Evolutionary conservation across 1,140 invertebrate species (phyloP).

Genomic region (Leptinotarsa defecta): DNA sequence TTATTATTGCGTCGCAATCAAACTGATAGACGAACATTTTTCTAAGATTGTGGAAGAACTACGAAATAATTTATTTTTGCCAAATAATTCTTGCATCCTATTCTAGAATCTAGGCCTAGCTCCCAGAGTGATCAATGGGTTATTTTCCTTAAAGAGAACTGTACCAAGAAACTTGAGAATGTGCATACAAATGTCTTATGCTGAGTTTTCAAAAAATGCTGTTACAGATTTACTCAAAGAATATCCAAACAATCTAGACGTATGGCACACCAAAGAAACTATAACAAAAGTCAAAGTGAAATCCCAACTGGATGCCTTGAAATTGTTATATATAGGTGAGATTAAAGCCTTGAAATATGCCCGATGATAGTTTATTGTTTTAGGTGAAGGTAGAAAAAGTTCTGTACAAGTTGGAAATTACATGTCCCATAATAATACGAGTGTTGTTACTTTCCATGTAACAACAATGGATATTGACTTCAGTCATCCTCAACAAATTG

Average conservation of each 20-base stretch:
- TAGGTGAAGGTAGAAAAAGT: conserved; percentile 46
- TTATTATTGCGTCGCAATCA: conserved; percentile 9
- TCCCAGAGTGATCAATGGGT: conserved; percentile 39
- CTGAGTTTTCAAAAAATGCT: conserved; percentile 42
- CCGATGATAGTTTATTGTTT: conserved; percentile 19
- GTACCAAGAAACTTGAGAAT: conserved; percentile 41
- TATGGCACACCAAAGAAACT: conserved; percentile 27
- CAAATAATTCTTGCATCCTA: background rate
- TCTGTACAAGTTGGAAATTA: conserved; percentile 34
- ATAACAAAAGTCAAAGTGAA: conserved; percentile 30
- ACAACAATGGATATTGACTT: conserved; percentile 38
- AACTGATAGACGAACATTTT: background rate
- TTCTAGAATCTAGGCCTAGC: conserved; percentile 47
- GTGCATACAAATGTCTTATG: conserved; percentile 44
- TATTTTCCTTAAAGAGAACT: conserved; percentile 37
- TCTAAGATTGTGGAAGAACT: too few species aligned
- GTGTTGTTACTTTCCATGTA: conserved; percentile 45
- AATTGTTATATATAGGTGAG: conserved; percentile 42
- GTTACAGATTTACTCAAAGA: conserved; percentile 43
- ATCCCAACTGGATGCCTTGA: conserved; percentile 37
- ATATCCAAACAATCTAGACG: conserved; percentile 27
- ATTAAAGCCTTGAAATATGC: background rate
- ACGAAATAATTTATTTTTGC: background rate
- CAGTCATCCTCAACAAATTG: conserved; percentile 34
- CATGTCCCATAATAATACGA: conserved; percentile 41